A percentile compares a stretch with the other conserved stretches of the same genome.
Evolutionary conservation across 2,888 invertebrate genomes (phyloP).

Genomic region (Macropis europaea): DNA sequence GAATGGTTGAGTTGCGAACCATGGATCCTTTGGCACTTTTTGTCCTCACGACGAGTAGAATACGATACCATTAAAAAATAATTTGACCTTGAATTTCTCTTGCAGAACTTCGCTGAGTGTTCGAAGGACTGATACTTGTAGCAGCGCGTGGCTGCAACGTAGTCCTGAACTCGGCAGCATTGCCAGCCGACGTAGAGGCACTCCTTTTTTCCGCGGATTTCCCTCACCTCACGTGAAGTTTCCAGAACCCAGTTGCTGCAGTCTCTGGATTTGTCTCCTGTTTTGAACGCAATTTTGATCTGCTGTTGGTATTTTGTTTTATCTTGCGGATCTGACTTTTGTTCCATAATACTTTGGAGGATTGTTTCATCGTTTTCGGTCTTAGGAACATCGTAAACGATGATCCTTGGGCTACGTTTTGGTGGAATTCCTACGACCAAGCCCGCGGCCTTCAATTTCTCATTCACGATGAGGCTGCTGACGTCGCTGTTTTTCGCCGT

Average conservation of each 20-base stretch:
- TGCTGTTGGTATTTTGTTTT: neutral
- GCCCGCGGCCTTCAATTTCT: too few species aligned
- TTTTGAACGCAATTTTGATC: neutral
- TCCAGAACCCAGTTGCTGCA: constrained; percentile 5
- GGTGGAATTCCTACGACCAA: too few species aligned
- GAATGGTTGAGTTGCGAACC: too few species aligned
- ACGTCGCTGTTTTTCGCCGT: constrained; percentile 4
- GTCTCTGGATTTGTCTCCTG: neutral
- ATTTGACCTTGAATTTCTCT: too few species aligned
- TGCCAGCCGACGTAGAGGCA: constrained; percentile 12
- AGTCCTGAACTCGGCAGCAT: neutral
- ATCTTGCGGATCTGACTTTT: neutral
- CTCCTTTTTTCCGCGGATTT: neutral
- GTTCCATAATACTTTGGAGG: neutral
- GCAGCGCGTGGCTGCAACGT: neutral
- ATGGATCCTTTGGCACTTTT: too few species aligned
- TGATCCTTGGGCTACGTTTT: too few species aligned
- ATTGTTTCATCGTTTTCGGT: neutral
- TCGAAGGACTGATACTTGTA: neutral
- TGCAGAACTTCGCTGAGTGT: neutral
- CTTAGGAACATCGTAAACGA: too few species aligned
- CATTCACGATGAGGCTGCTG: too few species aligned
- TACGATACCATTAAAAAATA: too few species aligned
- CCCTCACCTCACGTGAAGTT: neutral
- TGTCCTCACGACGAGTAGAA: too few species aligned